These are phyloP conservation scores for Machimus rusticus DNA, from an alignment of 2,888 invertebrate species.

Conservation along the genomic window DNA sequence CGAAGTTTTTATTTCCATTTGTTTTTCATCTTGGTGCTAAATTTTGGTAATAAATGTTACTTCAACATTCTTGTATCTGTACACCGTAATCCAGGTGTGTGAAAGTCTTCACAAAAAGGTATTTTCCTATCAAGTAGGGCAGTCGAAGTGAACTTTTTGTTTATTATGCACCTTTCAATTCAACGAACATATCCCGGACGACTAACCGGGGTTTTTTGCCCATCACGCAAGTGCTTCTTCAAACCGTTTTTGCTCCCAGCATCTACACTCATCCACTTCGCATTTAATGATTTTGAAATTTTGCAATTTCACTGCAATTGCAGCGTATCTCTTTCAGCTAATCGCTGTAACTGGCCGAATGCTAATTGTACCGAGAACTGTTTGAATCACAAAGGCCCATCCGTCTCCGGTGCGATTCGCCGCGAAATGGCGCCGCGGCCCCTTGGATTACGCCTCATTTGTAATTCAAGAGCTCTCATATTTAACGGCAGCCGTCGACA, in stretches of 20 bases:
- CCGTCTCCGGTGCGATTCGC: neutral
- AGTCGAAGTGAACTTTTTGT: neutral
- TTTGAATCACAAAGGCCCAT: neutral
- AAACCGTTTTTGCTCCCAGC: neutral
- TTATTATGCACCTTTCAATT: neutral
- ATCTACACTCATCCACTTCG: neutral
- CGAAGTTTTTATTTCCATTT: neutral
- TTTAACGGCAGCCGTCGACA: neutral
- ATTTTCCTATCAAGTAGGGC: neutral
- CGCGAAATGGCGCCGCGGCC: neutral
- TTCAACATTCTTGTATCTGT: neutral
- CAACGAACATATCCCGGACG: neutral
- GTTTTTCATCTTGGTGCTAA: neutral
- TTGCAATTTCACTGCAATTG: neutral
- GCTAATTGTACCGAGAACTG: neutral
- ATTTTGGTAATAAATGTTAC: neutral
- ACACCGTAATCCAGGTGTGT: neutral
- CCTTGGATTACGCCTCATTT: neutral
- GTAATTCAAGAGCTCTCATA: conserved; percentile 15
- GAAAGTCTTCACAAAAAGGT: neutral
- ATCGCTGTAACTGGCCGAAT: neutral
- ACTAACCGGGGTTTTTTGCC: neutral
- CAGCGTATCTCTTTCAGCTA: neutral
- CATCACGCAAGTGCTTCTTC: neutral
- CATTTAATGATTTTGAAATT: neutral